Evolutionary conservation across 2,113 vertebrate genomes (phyloP).

Genomic region (Apodemus sylvaticus): DNA sequence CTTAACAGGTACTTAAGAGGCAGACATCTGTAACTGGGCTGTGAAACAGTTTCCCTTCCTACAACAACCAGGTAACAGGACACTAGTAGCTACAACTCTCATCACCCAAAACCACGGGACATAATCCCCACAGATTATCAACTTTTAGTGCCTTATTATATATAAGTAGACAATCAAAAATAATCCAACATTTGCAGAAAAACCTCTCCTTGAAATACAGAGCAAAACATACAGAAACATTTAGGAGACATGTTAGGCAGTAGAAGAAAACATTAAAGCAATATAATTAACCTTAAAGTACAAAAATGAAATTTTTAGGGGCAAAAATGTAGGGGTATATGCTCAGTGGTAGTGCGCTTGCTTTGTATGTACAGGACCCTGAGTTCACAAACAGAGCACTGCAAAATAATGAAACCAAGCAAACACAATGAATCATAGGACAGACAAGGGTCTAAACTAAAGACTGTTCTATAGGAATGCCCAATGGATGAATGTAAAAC

Average conservation of each 20-base stretch:
- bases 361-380: background rate
- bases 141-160: conserved; percentile 14
- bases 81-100: background rate
- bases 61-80: background rate
- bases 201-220: background rate
- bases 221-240: background rate
- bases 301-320: conserved; percentile 7
- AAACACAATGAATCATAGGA: background rate
- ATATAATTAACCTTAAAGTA: background rate
- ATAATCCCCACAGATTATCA: background rate
- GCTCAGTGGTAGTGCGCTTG: background rate
- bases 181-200: conserved; percentile 32
- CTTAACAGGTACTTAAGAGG: background rate
- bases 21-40: background rate
- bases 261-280: conserved; percentile 10
- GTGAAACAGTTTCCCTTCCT: conserved; percentile 23
- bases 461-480: background rate
- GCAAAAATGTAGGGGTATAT: background rate
- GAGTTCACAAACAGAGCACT: background rate
- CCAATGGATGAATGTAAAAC: background rate
- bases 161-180: background rate
- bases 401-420: background rate
- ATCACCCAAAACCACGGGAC: background rate
- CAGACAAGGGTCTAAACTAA: background rate
- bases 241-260: background rate